phyloP scores from a whole-genome alignment of 2,113 vertebrate genomes.

The Thymallus thymallus region DNA sequence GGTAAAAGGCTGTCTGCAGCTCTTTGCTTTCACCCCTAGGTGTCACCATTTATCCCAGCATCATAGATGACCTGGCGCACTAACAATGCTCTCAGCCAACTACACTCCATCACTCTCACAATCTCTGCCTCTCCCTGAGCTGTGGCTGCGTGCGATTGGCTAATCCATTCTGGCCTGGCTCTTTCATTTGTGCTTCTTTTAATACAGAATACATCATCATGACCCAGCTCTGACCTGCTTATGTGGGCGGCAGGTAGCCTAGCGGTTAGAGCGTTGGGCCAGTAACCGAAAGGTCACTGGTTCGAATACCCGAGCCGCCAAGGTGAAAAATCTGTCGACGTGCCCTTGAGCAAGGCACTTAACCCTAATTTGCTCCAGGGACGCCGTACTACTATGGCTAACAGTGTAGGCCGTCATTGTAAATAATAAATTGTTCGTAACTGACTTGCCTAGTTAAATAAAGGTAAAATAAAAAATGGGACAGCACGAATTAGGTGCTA shows the following conservation, averaged over 20 bases:
- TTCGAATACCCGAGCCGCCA: too few relatives aligned
- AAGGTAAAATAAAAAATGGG: too few relatives aligned
- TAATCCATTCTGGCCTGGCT: neutral
- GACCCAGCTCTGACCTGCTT: neutral
- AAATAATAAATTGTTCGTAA: too few relatives aligned
- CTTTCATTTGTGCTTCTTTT: neutral
- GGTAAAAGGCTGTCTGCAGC: slow-evolving; percentile 13
- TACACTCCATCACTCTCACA: neutral
- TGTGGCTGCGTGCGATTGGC: slow-evolving; percentile 52
- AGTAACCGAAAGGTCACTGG: too few relatives aligned
- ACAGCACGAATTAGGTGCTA: neutral
- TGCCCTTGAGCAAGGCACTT: too few relatives aligned
- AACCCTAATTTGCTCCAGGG: too few relatives aligned
- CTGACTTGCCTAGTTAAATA: too few relatives aligned
- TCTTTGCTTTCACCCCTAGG: slow-evolving; percentile 23
- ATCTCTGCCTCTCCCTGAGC: slow-evolving; percentile 28
- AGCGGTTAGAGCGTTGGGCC: too few relatives aligned
- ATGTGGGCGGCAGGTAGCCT: too few relatives aligned
- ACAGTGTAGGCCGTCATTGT: too few relatives aligned
- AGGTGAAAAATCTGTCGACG: too few relatives aligned
- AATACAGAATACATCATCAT: slow-evolving; percentile 1
- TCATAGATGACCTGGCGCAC: neutral
- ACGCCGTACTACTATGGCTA: too few relatives aligned
- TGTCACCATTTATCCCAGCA: slow-evolving; percentile 23
- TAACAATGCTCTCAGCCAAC: neutral